Evolutionary conservation across 2,888 invertebrate genomes (phyloP).

Genomic region (Catocala sponsa): DNA sequence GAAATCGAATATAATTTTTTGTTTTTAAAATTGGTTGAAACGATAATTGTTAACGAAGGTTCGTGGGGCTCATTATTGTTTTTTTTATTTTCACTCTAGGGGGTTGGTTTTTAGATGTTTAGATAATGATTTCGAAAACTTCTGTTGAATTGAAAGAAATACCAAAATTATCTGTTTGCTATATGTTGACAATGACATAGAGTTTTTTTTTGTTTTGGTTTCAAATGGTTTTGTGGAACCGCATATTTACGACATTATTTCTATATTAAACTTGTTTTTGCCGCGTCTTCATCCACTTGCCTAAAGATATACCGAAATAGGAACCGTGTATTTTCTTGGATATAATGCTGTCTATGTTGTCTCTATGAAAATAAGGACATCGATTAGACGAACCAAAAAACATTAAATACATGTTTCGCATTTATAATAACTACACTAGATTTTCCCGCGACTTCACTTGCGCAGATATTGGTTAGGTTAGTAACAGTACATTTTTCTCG

Average conservation of each 20-base stretch:
- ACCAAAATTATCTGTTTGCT: constrained; percentile 36
- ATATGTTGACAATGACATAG: constrained; percentile 39
- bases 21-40: constrained; percentile 44
- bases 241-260: constrained; percentile 2
- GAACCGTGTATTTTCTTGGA: too few species aligned
- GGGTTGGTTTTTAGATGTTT: constrained; percentile 53
- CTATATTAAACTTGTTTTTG: not conserved
- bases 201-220: constrained; percentile 18
- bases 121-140: constrained; percentile 50
- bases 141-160: constrained; percentile 37
- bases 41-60: constrained; percentile 50
- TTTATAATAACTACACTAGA: too few species aligned
- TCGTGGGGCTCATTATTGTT: constrained; percentile 42
- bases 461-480: too few species aligned
- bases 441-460: too few species aligned
- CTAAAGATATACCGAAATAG: too few species aligned
- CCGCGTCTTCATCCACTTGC: too few species aligned
- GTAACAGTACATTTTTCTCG: too few species aligned
- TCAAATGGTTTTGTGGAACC: constrained; percentile 16
- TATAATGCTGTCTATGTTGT: too few species aligned
- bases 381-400: too few species aligned
- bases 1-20: constrained; percentile 1
- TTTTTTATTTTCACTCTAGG: constrained; percentile 44
- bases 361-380: too few species aligned
- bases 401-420: too few species aligned